A percentile compares a stretch with the other conserved stretches of the same genome.
Evolutionary conservation across 2,113 vertebrate species (phyloP).

Genomic region (Cavia porcellus): DNA sequence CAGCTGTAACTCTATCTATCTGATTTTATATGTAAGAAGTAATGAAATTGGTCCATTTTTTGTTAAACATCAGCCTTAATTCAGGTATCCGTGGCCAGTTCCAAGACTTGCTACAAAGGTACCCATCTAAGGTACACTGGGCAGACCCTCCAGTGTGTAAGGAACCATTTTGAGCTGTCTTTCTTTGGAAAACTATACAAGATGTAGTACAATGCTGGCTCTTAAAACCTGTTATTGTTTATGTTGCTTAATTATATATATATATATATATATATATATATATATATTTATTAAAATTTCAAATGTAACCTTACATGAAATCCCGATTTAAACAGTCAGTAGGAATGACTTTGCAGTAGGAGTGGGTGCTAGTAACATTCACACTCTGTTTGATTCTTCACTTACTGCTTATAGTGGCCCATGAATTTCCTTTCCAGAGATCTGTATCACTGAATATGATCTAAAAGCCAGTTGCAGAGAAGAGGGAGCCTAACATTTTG

Average conservation of each 20-base stretch:
- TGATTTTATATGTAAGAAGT: neutral
- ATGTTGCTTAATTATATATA: neutral
- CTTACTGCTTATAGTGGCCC: neutral
- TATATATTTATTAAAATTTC: neutral
- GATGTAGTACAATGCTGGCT: no score
- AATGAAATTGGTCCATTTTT: slow-evolving; percentile 7
- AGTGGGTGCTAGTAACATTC: neutral
- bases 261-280: neutral
- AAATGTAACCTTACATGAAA: slow-evolving; percentile 12
- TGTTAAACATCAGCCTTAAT: neutral
- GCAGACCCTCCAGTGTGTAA: neutral
- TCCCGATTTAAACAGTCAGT: neutral
- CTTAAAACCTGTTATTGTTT: neutral
- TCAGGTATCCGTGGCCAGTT: neutral
- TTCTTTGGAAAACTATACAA: neutral
- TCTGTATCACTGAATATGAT: neutral
- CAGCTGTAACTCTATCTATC: neutral
- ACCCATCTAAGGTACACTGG: neutral
- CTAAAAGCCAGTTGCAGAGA: neutral
- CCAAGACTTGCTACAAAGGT: neutral
- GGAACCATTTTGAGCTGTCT: neutral
- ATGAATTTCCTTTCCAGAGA: neutral
- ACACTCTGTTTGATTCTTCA: neutral
- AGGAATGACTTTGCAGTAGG: neutral
- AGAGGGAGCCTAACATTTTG: neutral